Evolutionary conservation across 2,113 vertebrate species (phyloP), one percentile per base, ranked within the genome.

Genomic region (Tonatia bakeri): DNA sequence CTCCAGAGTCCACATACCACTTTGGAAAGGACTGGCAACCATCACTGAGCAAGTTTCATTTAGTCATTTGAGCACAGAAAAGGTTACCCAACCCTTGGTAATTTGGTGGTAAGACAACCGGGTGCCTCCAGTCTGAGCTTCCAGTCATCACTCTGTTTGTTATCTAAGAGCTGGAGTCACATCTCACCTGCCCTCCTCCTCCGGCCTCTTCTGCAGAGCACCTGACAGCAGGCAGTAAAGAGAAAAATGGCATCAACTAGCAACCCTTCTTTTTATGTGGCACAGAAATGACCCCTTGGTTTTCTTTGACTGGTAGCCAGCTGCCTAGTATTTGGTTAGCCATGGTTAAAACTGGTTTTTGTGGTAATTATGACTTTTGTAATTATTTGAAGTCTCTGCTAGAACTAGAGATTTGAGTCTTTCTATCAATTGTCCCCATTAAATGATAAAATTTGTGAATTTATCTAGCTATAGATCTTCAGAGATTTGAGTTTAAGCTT

Each of bases 361-460:
- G 50, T 96, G 80, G 64, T 83, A 81, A 87, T 52, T 43, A 6
- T 26, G 26, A 89, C 24, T 65, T 61, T 65, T 77, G 2, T n/a
- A 70, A 90, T 59, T 94, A 50, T 87, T 95, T 87, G 56, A 95
- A 89, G 50, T 52, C n/a, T 90, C 54, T 54, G 16, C 17, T 43
- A 54, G 24, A 89, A 31, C n/a, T 54, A 72, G 69, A 88, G 61
- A 70, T 72, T 65, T 54, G 76, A 91, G 40, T 72, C 7, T 61
- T 33, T 75, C 0, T 86, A 45, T 89, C 75, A 22, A 0, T 85
- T 65, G 40, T 5, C 59, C 38, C 45, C 10, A 15, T 28, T 67
- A 70, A 67, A 28, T 12, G 7, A 36, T 31, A 8, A 54, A 33
- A 65, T 70, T 50, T 26, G 22, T 77, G 65, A 92, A 22, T 64